phyloP scores from a whole-genome alignment of 1,140 invertebrate species.

The Lineus longissimus region DNA sequence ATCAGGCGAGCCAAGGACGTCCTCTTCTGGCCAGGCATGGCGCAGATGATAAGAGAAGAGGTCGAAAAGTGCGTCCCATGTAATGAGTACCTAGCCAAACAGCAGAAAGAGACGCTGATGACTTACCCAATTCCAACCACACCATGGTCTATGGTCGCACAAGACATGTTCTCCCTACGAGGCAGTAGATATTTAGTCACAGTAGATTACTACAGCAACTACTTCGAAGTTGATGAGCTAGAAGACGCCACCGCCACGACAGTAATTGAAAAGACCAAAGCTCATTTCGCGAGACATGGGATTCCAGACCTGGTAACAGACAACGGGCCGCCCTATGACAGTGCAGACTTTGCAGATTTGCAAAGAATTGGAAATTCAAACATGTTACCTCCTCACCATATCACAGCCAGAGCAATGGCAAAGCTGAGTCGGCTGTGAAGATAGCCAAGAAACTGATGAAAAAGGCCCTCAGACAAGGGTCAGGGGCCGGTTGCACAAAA shows the following conservation, averaged over 20 bases:
- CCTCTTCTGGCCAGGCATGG: conserved; percentile 27
- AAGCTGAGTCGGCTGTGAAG: conserved; percentile 7
- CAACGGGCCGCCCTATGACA: conserved; percentile 13
- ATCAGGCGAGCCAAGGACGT: conserved; percentile 20
- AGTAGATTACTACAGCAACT: conserved; percentile 22
- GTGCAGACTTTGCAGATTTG: conserved; percentile 15
- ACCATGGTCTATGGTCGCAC: neutral
- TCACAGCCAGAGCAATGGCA: no score
- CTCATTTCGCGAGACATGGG: conserved; percentile 19
- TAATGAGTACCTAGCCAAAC: no score
- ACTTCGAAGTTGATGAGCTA: conserved; percentile 9
- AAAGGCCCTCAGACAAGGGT: no score
- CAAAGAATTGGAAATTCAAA: no score
- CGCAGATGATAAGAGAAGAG: neutral
- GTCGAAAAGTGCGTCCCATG: no score
- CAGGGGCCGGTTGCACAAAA: no score
- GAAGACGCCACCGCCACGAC: conserved; percentile 6
- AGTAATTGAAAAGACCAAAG: conserved; percentile 13
- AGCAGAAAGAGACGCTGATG: no score
- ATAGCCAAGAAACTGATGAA: no score
- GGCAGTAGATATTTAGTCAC: conserved; percentile 3
- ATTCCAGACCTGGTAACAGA: conserved; percentile 9
- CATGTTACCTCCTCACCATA: no score
- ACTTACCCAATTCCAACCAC: no score
- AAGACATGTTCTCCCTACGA: neutral